Base-by-base conservation (phyloP, 1,140 invertebrate genomes). In the Ceratina japonica region DNA sequence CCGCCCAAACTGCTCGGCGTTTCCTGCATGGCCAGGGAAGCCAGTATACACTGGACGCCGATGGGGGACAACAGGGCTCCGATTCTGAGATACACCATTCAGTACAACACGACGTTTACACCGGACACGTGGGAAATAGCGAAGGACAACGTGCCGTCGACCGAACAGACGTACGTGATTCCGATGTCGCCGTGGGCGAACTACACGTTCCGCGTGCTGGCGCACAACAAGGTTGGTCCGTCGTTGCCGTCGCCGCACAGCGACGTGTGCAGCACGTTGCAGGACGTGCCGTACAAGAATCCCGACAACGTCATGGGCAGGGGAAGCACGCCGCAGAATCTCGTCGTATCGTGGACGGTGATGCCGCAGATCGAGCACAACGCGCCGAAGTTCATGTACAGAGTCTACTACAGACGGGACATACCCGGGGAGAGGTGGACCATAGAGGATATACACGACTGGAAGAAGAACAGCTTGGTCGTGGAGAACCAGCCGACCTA, bases 351-450 rank as follows among this genome's bases (percentile, higher is more conserved):
- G 7, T 99, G 98, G 98, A 98, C 97, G 54, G 95, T 96, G 83
- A 99, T 99, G 98, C 96, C 98, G 0, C 95, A 98, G 92, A 97
- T 99, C 86, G 97, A 99, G 83, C 98, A 99, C 91, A 98, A 99
- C 93, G 98, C 96, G 0, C 97, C 97, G 0, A 95, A 95, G 64
- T 99, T 99, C 92, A 95, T 96, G 87, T 99, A 99, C 90, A 94
- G 96, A 80, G 95, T 99, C 7, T 96, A 95, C 78, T 99, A 97
- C 94, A 96, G 96, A 87, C 94, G 96, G 71, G 95, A 98, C 88
- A 95, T 96, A 79, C 94, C 95, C 0, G 96, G 96, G 12, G 94
- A 94, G 87, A 88, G 93, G 22, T 98, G 97, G 95, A 94, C 93
- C 24, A 90, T 89, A 20, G 93, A 95, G 81, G 95, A 97, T 75